Conservation (phyloP, 2,797 vertebrate species). For the Alcedo quadribrachys region DNA sequence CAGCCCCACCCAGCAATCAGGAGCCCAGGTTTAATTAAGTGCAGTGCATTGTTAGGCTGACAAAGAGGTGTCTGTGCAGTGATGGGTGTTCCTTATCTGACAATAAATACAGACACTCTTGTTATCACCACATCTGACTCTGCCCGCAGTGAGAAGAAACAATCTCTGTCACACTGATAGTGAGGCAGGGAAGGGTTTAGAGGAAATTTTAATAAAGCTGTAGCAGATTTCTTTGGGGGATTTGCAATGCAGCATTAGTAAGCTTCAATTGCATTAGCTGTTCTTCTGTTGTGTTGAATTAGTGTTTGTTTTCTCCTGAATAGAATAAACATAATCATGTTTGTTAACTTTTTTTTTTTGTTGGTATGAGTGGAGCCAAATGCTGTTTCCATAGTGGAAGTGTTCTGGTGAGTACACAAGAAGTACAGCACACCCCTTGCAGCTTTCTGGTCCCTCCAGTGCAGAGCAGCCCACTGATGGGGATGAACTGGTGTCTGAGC, state of each 20-base stretch:
- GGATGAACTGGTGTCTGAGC: neutral
- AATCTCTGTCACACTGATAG: neutral
- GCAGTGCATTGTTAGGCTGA: neutral
- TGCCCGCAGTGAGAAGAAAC: neutral
- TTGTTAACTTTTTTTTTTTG: neutral
- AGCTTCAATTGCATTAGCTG: constrained; percentile 20
- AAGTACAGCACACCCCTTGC: neutral
- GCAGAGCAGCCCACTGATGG: rapidly evolving
- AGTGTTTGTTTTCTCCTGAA: constrained; percentile 36
- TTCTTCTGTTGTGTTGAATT: constrained; percentile 13
- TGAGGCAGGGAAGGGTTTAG: neutral
- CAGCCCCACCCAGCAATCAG: neutral
- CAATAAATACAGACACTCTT: neutral
- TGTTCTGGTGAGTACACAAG: neutral
- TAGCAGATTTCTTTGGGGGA: constrained; percentile 22
- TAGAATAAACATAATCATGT: constrained; percentile 28
- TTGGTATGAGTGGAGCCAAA: neutral
- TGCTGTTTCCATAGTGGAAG: neutral
- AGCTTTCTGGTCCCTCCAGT: rapidly evolving
- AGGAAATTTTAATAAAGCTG: constrained; percentile 52
- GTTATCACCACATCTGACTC: constrained; percentile 24
- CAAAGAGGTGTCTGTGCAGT: neutral
- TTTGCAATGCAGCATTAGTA: constrained; percentile 16
- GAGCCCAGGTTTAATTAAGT: neutral
- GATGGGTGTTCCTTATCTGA: neutral